Percentiles rank a stretch among this genome's conserved stretches.
Conservation (phyloP, 2,797 vertebrate genomes). For the Setipinna tenuifilis region DNA sequence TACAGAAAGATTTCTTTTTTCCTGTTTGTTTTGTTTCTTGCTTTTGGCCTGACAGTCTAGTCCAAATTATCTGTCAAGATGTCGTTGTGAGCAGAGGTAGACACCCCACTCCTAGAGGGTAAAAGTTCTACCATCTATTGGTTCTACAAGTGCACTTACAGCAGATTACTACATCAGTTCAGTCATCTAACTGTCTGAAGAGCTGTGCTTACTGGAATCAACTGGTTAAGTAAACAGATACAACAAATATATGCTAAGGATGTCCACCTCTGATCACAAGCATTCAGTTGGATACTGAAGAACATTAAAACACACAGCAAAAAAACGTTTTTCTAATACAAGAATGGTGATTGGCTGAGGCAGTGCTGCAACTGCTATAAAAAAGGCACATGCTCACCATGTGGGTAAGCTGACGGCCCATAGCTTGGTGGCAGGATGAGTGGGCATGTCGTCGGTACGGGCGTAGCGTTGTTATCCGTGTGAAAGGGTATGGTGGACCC, state of each 20-base stretch:
- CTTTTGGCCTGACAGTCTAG: neutral
- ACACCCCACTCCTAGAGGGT: too few species aligned
- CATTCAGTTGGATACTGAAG: neutral
- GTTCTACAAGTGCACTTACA: too few species aligned
- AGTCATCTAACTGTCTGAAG: too few species aligned
- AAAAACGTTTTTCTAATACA: neutral
- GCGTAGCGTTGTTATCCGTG: conserved; percentile 65
- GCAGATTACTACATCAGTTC: too few species aligned
- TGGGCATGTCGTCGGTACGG: conserved; percentile 68
- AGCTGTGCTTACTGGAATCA: too few species aligned
- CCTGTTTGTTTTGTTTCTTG: neutral
- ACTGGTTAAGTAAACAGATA: too few species aligned
- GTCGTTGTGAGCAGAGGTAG: neutral
- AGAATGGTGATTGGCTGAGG: neutral
- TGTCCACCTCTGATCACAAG: too few species aligned
- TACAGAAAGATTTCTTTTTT: too few species aligned
- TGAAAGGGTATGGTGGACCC: conserved; percentile 81
- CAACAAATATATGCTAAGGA: too few species aligned
- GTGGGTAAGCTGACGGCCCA: conserved; percentile 78
- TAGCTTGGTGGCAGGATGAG: conserved; percentile 85
- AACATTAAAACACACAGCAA: neutral
- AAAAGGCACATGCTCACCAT: conserved; percentile 75
- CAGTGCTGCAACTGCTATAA: neutral
- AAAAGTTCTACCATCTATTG: too few species aligned
- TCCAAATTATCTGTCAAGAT: neutral